Evolutionary conservation across 2,113 vertebrate species (phyloP), one percentile per base, ranked within the genome.

Genomic region (Tursiops truncatus): DNA sequence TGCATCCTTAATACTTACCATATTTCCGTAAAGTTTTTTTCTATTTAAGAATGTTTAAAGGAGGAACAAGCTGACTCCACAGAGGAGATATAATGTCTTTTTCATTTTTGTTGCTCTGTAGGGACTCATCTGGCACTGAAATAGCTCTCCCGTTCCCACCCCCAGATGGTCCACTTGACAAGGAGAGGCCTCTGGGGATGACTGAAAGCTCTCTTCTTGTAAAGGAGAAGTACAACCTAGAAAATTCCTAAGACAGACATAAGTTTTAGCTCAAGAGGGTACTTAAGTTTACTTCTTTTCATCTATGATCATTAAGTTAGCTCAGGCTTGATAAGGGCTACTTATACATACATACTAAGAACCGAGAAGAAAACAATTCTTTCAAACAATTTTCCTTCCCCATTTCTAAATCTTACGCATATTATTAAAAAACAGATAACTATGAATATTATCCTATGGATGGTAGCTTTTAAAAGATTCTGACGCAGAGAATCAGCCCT

Each of bases 101-200:
- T 87, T 95, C 94, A 80, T 63, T 93, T 97, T 50, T 96, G 95
- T 96, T 63, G 86, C 74, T 92, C 98, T 96, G 68, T 11, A 60
- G 98, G 97, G 97, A 96, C 89, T 92, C 97, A 97, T 97, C 73
- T 80, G 90, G 74, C 73, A 82, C 89, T 76, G 92, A 95, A 95
- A 92, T 60, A 96, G 97, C 63, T 93, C 94, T 96, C 86, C 87
- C 73, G 41, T 91, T 93, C 93, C 93, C n/a, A 95, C 94, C 89
- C 97, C 97, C 97, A 97, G 98, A 98, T 97, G 98, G 98, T 83
- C 97, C 95, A 96, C 98, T 98, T 96, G 96, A 97, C 92, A 95
- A 89, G 89, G 79, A 97, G 83, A 92, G 85, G 94, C 36, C 98
- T 73, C 96, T 62, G 44, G 97, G 97, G 96, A 95, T 12, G 28